Percentiles rank a stretch among this genome's conserved stretches.
Evolutionary conservation across 2,113 vertebrate species (phyloP).

Genomic region (Oncorhynchus clarkii): DNA sequence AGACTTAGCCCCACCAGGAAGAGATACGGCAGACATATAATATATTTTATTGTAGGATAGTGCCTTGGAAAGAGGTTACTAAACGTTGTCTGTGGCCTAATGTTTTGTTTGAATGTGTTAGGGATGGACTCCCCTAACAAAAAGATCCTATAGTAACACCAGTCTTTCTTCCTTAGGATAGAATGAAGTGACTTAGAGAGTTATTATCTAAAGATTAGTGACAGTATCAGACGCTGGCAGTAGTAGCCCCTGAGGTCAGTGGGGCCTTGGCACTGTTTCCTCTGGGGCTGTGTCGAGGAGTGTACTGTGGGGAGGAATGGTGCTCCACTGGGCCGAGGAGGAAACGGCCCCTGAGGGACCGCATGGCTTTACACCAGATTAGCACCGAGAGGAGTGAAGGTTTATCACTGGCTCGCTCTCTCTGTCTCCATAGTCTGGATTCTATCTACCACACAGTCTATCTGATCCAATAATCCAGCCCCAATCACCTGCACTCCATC

Average conservation of each 20-base stretch:
- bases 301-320: not conserved
- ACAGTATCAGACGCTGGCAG: conserved; percentile 23
- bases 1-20: too few species aligned
- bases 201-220: conserved; percentile 36
- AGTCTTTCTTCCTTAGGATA: not conserved
- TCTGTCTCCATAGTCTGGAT: not conserved
- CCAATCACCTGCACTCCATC: conserved; percentile 19
- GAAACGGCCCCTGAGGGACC: conserved; percentile 14
- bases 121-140: too few species aligned
- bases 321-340: conserved; percentile 2
- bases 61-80: too few species aligned
- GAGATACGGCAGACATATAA: too few species aligned
- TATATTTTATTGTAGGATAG: too few species aligned
- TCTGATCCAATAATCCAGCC: conserved; percentile 34
- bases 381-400: not conserved
- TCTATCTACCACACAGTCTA: not conserved
- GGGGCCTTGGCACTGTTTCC: not conserved
- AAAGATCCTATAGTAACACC: too few species aligned
- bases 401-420: conserved; percentile 22
- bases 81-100: too few species aligned
- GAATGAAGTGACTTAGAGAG: conserved; percentile 20
- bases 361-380: conserved; percentile 17
- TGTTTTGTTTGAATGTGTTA: too few species aligned
- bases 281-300: not conserved
- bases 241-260: conserved; percentile 22